Evolutionary conservation across 2,797 vertebrate genomes (phyloP).

Genomic region (Coreius guichenoti): DNA sequence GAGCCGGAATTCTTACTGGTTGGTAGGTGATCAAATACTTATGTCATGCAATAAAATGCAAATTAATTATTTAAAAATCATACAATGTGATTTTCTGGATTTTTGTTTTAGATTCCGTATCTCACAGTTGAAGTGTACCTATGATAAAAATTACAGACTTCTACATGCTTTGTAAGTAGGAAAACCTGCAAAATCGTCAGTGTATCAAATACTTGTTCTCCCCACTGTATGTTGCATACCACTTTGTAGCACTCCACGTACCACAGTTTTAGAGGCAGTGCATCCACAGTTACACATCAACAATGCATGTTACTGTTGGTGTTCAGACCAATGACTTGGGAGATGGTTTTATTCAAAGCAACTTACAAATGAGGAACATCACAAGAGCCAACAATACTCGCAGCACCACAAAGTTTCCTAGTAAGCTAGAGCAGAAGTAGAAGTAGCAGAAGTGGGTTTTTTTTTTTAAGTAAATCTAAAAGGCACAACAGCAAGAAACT

Average conservation of each 20-base stretch:
- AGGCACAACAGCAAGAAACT: neutral
- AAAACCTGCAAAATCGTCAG: too few relatives aligned
- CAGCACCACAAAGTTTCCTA: neutral
- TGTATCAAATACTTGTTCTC: too few relatives aligned
- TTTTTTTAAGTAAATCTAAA: neutral
- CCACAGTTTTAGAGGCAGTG: neutral
- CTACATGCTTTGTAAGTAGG: too few relatives aligned
- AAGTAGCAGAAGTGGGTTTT: too few relatives aligned
- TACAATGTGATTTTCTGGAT: too few relatives aligned
- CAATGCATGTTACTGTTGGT: neutral
- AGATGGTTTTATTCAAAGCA: neutral
- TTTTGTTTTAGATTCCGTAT: too few relatives aligned
- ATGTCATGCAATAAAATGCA: too few relatives aligned
- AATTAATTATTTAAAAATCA: too few relatives aligned
- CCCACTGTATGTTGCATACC: neutral
- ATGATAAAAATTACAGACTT: too few relatives aligned
- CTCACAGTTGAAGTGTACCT: too few relatives aligned
- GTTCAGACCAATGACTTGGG: neutral
- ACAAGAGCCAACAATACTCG: neutral
- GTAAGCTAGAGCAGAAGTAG: neutral
- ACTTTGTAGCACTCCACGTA: neutral
- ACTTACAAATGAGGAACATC: neutral
- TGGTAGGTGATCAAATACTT: too few relatives aligned
- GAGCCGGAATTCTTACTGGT: too few relatives aligned
- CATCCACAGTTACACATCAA: neutral